phyloP scores from a whole-genome alignment of 2,797 vertebrate species.

The Acrossocheilus wenchowensis region DNA sequence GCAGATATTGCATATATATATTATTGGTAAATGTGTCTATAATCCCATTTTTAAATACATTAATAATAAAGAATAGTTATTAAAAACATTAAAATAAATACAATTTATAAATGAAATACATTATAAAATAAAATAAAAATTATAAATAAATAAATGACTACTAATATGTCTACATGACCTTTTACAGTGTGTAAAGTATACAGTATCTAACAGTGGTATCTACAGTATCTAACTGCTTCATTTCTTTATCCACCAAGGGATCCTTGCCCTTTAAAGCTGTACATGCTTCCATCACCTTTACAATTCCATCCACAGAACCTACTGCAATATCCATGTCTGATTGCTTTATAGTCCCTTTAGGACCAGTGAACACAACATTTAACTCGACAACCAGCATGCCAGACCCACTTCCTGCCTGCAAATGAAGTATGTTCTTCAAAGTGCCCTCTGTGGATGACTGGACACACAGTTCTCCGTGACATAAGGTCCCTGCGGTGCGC shows the following conservation, averaged over 20 bases:
- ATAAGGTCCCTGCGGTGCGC: slow-evolving; percentile 29
- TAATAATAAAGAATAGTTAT: no score
- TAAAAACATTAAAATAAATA: no score
- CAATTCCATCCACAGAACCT: background rate
- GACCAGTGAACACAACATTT: slow-evolving; percentile 63
- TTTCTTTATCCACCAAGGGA: background rate
- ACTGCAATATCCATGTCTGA: background rate
- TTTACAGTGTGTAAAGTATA: background rate
- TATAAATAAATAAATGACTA: no score
- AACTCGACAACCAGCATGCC: slow-evolving; percentile 54
- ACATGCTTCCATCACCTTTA: slow-evolving; percentile 3
- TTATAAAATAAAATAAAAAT: no score
- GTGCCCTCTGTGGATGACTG: slow-evolving; percentile 36
- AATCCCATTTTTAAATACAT: no score
- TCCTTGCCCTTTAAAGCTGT: background rate
- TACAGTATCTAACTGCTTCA: background rate
- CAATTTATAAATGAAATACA: no score
- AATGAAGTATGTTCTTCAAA: slow-evolving; percentile 45
- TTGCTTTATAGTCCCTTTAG: slow-evolving; percentile 50
- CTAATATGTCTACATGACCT: no score
- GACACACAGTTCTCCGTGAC: slow-evolving; percentile 48
- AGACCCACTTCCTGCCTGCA: slow-evolving; percentile 41
- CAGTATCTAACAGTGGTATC: background rate
- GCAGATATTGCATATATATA: no score
- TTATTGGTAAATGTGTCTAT: no score